Base-by-base conservation (phyloP, 2,888 invertebrate genomes). In the Coelogynopora nodosa region DNA sequence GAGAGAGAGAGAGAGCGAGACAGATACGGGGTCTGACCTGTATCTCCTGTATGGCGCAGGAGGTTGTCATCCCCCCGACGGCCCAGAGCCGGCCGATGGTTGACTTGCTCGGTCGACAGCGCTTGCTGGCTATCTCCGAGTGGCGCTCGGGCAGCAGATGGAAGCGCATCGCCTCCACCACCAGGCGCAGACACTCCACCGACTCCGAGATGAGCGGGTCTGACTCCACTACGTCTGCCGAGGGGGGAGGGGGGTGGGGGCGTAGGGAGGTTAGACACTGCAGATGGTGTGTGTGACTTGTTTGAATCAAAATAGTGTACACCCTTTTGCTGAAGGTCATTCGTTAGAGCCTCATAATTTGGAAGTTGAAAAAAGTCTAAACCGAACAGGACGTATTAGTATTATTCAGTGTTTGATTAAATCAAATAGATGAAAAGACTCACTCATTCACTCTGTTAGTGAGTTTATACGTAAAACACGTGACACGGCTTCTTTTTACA, bases 111-210 rank as follows among this genome's bases (percentile, higher is more conserved):
- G 97, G 97, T 89, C 95, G 94, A 0, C 86, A 86, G 1, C 49
- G 49, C 18, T 49, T 49, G 49, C 5, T 81, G 27, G 84, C 94
- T 89, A 96, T 93, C 88, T 95, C 94, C 84, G 90, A 91, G 80
- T 96, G 93, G 84, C 97, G 93, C 90, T 96, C 96, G 0, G 97
- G 97, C 88, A 97, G 92, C 31, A 97, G 93, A 91, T 97, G 97
- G 94, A 96, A 97, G 90, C 96, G 96, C 88, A 97, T 94, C 13
- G 97, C 97, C 92, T 97, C 97, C 95, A 97, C 96, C 85, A 97
- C 95, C 85, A 97, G 93, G 87, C 95, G 94, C 90, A 96, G 96
- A 90, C 97, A 96, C 86, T 94, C 94, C 80, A 94, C 93, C 90
- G 94, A 93, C 88, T 94, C 93, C 93, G 94, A 91, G 93, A 95